phyloP scores from a whole-genome alignment of 2,113 vertebrate genomes.

The Aspidoscelis tigris region DNA sequence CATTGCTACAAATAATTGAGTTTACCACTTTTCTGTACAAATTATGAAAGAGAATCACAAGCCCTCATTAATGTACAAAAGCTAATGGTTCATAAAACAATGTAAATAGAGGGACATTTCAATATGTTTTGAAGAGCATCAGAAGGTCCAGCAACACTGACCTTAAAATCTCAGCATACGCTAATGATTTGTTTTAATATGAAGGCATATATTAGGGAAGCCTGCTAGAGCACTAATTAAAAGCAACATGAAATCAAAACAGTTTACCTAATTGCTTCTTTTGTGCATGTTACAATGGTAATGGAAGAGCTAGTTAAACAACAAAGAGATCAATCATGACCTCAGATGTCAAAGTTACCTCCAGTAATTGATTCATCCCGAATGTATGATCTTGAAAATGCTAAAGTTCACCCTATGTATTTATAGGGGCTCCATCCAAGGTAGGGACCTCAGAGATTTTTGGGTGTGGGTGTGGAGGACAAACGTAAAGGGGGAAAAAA shows the following conservation, averaged over 20 bases:
- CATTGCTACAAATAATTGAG: too few species aligned
- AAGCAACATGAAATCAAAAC: constrained; percentile 55
- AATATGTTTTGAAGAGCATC: background rate
- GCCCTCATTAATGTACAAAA: too few species aligned
- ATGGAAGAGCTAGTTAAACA: constrained; percentile 42
- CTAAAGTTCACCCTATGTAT: constrained; percentile 33
- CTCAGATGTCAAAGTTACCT: constrained; percentile 11
- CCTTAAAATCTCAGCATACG: constrained; percentile 13
- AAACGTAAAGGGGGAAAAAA: too few species aligned
- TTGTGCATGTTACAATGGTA: constrained; percentile 52
- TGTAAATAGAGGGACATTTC: too few species aligned
- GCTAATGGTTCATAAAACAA: too few species aligned
- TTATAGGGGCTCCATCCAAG: background rate
- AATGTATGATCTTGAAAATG: background rate
- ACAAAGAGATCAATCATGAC: constrained; percentile 49
- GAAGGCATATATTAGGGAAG: constrained; percentile 55
- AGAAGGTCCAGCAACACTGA: background rate
- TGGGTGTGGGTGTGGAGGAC: too few species aligned
- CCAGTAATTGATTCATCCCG: constrained; percentile 3
- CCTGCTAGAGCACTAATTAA: constrained; percentile 65
- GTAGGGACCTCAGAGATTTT: background rate
- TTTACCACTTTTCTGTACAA: too few species aligned
- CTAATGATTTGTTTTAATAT: constrained; percentile 63
- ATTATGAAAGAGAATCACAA: too few species aligned
- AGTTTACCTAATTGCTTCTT: constrained; percentile 51